A percentile compares a stretch with the other conserved stretches of the same genome.
Evolutionary conservation across 2,888 invertebrate species (phyloP).

Genomic region (Perizoma flavofasciatum): DNA sequence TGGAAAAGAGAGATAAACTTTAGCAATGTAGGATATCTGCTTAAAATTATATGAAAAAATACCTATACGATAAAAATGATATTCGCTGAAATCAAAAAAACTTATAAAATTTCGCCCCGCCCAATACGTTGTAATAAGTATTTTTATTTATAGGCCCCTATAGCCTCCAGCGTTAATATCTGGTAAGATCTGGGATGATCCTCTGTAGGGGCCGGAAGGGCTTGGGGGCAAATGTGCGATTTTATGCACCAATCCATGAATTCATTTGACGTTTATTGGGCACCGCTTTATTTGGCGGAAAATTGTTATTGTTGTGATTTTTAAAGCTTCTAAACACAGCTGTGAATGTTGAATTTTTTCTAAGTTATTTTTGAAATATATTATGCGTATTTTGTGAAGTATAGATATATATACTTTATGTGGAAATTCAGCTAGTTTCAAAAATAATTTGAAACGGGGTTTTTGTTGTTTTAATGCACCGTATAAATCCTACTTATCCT

Average conservation of each 20-base stretch:
- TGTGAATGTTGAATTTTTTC: background rate
- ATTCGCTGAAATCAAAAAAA: slow-evolving; percentile 42
- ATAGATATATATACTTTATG: background rate
- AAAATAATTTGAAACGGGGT: background rate
- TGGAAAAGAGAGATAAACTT: too few relatives aligned
- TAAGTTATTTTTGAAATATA: too few relatives aligned
- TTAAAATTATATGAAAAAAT: too few relatives aligned
- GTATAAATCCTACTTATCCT: too few relatives aligned
- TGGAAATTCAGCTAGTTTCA: background rate
- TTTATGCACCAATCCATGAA: slow-evolving; percentile 63
- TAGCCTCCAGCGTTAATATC: slow-evolving; percentile 79
- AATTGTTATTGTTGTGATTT: slow-evolving; percentile 50
- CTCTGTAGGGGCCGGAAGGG: slow-evolving; percentile 52
- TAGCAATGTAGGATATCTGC: too few relatives aligned
- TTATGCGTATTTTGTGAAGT: too few relatives aligned
- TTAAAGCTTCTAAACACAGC: background rate
- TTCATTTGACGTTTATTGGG: slow-evolving; percentile 70
- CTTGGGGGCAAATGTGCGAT: slow-evolving; percentile 56
- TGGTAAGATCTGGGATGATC: slow-evolving; percentile 73
- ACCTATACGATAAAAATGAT: too few relatives aligned
- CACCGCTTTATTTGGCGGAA: slow-evolving; percentile 55
- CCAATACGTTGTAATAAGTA: slow-evolving; percentile 69
- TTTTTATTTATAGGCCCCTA: slow-evolving; percentile 73
- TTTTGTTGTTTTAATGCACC: background rate
- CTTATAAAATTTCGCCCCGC: slow-evolving; percentile 63